A percentile compares a stretch with the other conserved stretches of the same genome.
Evolutionary conservation across 2,797 vertebrate species (phyloP).

Genomic region (Phataginus tricuspis): DNA sequence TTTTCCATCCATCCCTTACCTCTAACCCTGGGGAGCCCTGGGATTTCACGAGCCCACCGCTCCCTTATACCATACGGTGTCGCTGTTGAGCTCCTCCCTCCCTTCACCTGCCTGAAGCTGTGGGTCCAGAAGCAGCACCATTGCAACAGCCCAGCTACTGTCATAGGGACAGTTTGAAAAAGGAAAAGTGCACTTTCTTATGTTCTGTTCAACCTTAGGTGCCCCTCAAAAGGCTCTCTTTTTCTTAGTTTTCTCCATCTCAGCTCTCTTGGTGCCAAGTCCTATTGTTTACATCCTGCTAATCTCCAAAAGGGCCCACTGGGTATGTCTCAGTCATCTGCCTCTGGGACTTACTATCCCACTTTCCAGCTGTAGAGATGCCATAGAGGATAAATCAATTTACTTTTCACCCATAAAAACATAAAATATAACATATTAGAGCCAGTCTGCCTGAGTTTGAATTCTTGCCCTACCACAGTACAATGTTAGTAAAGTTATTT

Average conservation of each 20-base stretch:
- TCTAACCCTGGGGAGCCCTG: not conserved
- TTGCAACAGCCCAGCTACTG: not conserved
- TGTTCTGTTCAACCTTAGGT: not conserved
- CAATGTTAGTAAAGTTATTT: not conserved
- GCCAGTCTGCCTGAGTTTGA: not conserved
- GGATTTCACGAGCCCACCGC: not conserved
- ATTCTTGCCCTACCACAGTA: not conserved
- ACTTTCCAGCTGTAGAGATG: not conserved
- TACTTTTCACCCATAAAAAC: not conserved
- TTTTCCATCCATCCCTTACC: not conserved
- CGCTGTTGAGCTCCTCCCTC: slow-evolving; percentile 17
- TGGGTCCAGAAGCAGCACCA: not conserved
- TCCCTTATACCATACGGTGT: not conserved
- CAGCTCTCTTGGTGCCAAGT: not conserved
- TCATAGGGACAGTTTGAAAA: not conserved
- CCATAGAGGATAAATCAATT: not conserved
- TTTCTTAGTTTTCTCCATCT: not conserved
- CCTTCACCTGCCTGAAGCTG: not conserved
- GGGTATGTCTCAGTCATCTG: not conserved
- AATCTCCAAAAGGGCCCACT: not conserved
- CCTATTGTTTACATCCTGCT: not conserved
- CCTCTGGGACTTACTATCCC: not conserved
- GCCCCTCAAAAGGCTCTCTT: not conserved
- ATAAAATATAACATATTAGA: not conserved
- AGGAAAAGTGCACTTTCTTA: not conserved